phyloP scores from a whole-genome alignment of 1,140 invertebrate genomes.

The Meloidogyne exigua region DNA sequence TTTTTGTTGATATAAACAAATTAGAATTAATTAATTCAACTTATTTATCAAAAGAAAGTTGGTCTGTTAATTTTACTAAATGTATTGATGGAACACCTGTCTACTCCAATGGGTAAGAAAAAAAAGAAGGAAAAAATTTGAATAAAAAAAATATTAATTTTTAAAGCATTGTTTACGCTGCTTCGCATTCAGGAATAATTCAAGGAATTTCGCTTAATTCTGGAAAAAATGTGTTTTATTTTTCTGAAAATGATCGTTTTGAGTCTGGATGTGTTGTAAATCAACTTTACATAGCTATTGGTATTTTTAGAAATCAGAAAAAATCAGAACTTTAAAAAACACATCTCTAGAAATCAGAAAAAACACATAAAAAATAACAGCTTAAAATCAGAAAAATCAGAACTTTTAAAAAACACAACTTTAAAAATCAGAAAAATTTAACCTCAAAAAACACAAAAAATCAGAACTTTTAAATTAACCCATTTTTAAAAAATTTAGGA shows the following conservation, averaged over 20 bases:
- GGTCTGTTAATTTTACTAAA: slow-evolving; percentile 23
- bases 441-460: neutral
- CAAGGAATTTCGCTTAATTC: slow-evolving; percentile 7
- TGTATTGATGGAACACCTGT: slow-evolving; percentile 33
- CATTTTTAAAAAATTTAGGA: slow-evolving; percentile 19
- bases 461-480: neutral
- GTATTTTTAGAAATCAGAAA: neutral
- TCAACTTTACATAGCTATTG: slow-evolving; percentile 22
- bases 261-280: slow-evolving; percentile 17
- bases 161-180: slow-evolving; percentile 23
- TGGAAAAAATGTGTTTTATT: neutral
- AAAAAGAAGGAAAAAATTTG: too few relatives aligned
- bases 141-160: neutral
- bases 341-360: too few relatives aligned
- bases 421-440: too few relatives aligned
- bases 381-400: too few relatives aligned
- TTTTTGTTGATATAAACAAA: neutral
- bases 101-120: slow-evolving; percentile 7
- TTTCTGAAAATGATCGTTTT: neutral
- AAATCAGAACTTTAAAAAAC: too few relatives aligned
- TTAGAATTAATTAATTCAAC: neutral
- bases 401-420: too few relatives aligned
- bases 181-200: slow-evolving; percentile 20
- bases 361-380: too few relatives aligned
- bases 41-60: neutral